These are phyloP conservation scores for Euzophera pinguis DNA, from an alignment of 2,888 invertebrate species.

Conservation along the genomic window DNA sequence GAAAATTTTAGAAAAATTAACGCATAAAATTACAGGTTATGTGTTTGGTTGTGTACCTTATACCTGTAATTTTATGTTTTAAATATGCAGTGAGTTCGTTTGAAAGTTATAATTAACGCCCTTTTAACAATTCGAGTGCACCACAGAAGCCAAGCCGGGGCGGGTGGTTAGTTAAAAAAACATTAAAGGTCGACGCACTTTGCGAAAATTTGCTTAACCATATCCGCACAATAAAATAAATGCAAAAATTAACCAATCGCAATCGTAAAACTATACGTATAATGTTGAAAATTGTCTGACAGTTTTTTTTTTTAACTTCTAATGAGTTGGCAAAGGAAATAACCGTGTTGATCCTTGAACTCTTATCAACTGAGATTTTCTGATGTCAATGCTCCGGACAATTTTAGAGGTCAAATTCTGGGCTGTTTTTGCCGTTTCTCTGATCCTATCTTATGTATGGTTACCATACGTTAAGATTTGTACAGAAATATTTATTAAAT, in stretches of 20 bases:
- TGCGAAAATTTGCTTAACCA: background rate
- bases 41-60: no score
- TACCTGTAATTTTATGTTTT: no score
- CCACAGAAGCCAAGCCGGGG: no score
- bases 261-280: background rate
- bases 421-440: conserved; percentile 18
- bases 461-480: background rate
- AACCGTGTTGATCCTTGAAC: conserved; percentile 36
- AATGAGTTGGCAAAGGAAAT: conserved; percentile 26
- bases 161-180: background rate
- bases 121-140: no score
- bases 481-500: no score
- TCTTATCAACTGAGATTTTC: conserved; percentile 36
- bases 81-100: no score
- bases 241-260: background rate
- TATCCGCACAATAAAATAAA: conserved; percentile 18
- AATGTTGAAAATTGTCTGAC: conserved; percentile 14
- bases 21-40: no score
- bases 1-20: no score
- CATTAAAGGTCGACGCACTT: background rate
- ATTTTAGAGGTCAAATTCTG: conserved; percentile 30
- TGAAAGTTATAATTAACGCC: no score
- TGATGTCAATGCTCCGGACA: conserved; percentile 42
- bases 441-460: background rate
- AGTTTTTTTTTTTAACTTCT: conserved; percentile 19